Percentiles rank a stretch among this genome's conserved stretches.
Evolutionary conservation across 2,797 vertebrate genomes (phyloP).

Genomic region (Neosalanx taihuensis): DNA sequence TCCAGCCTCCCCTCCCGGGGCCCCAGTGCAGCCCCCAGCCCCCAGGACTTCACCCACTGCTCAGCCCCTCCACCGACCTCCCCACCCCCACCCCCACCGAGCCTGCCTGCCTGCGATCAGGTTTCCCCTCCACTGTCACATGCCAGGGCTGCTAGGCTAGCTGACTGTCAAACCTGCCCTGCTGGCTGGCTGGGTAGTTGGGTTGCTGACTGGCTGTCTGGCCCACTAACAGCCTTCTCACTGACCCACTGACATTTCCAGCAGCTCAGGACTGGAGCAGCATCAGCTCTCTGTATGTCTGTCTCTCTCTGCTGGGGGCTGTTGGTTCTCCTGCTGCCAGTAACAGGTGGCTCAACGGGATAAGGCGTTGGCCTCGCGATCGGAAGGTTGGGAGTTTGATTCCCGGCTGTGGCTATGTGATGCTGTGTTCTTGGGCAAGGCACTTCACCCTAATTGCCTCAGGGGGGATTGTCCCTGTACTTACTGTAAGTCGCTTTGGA

Average conservation of each 20-base stretch:
- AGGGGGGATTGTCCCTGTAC: too few species aligned
- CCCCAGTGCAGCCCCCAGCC: neutral
- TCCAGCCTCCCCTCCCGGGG: neutral
- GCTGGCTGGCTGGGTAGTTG: neutral
- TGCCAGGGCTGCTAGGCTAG: constrained; percentile 35
- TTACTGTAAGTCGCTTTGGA: too few species aligned
- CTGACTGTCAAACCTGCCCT: neutral
- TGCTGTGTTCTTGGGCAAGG: too few species aligned
- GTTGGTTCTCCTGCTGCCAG: neutral
- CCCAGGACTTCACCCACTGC: neutral
- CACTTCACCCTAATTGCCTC: too few species aligned
- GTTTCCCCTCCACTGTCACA: constrained; percentile 53
- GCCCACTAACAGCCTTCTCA: constrained; percentile 11
- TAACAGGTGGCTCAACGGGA: neutral
- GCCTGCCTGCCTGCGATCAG: constrained; percentile 38
- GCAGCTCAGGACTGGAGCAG: constrained; percentile 30
- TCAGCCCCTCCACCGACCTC: constrained; percentile 2
- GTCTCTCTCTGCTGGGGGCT: constrained; percentile 22
- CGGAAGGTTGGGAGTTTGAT: too few species aligned
- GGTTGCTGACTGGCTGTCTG: neutral
- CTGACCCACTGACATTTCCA: constrained; percentile 63
- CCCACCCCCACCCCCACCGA: constrained; percentile 1
- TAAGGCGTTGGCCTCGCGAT: too few species aligned
- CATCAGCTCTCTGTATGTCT: neutral
- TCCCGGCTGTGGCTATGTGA: too few species aligned